Evolutionary conservation across 2,113 vertebrate genomes (phyloP), one percentile per base, ranked within the genome.

Genomic region (Cercocebus atys): DNA sequence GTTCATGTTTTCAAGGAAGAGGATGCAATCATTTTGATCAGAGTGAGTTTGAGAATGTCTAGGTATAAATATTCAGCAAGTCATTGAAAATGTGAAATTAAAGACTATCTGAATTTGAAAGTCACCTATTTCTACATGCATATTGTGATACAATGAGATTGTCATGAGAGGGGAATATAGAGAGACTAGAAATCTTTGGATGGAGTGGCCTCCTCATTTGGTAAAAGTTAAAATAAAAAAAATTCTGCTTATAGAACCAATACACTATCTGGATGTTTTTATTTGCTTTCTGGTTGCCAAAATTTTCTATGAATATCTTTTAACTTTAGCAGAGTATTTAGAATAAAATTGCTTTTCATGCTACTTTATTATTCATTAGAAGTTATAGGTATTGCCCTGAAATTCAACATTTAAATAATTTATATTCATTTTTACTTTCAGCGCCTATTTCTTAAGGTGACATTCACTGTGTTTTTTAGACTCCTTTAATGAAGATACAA

Each of bases 331-430:
- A 81, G 61, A 79, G 89, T 64, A 68, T 76, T 90, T 95, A 79
- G 61, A 68, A 72, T 73, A 23, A 68, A 94, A 27, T 13, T 38
- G 85, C 18, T 76, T 86, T 87, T 68, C 81, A 52, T 78, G 45
- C 2, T 43, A 72, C 72, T 68, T 98, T 90, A 78, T 50, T 7
- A 4, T 66, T 47, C 88, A 86, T 95, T 96, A 96, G 73, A 50
- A 81, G 47, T 96, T 97, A 93, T 9, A 97, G 45, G n/a, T 93
- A 83, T 97, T 97, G 91, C 92, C 32, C 78, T 95, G 30, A 82
- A 98, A 91, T 59, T 25, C 97, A 98, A 95, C 66, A 93, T 93
- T 98, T 98, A 96, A 73, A 70, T 95, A 94, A 92, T 97, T 98
- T 98, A 72, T 82, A 91, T 95, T 98, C 59, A 95, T 97, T 96